Conservation (phyloP, 2,888 invertebrate genomes). For the Xanthorhoe designata region DNA sequence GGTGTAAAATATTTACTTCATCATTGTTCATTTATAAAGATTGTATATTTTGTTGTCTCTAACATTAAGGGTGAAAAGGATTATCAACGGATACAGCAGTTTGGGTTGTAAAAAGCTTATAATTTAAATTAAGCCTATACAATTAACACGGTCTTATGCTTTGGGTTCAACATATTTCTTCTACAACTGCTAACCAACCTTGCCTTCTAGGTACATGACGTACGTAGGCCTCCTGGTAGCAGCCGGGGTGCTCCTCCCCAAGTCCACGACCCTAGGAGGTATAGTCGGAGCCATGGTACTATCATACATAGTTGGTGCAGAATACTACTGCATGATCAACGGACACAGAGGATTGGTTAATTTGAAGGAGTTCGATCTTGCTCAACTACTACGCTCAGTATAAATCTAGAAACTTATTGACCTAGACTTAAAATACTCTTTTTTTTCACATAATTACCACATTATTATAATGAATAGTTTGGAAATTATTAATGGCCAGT, state of each 20-base stretch:
- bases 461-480: too few relatives aligned
- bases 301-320: constrained; percentile 93
- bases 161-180: background rate
- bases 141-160: background rate
- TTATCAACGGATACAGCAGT: too few relatives aligned
- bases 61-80: too few relatives aligned
- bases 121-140: too few relatives aligned
- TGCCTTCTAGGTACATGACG: constrained; percentile 88
- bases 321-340: constrained; percentile 87
- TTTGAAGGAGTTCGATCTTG: constrained; percentile 68
- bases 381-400: constrained; percentile 58
- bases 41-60: too few relatives aligned
- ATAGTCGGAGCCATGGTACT: constrained; percentile 92
- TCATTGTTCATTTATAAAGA: too few relatives aligned
- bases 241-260: constrained; percentile 94
- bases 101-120: too few relatives aligned
- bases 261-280: constrained; percentile 91
- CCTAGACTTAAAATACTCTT: background rate
- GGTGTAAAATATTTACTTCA: too few relatives aligned
- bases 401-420: constrained; percentile 40
- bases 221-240: constrained; percentile 94
- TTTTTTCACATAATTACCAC: too few relatives aligned
- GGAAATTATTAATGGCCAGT: too few relatives aligned
- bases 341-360: constrained; percentile 80
- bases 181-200: background rate